Percentiles rank a stretch among this genome's conserved stretches.
phyloP scores from a whole-genome alignment of 2,797 vertebrate species.

The Cynodonichthys magdalenae region DNA sequence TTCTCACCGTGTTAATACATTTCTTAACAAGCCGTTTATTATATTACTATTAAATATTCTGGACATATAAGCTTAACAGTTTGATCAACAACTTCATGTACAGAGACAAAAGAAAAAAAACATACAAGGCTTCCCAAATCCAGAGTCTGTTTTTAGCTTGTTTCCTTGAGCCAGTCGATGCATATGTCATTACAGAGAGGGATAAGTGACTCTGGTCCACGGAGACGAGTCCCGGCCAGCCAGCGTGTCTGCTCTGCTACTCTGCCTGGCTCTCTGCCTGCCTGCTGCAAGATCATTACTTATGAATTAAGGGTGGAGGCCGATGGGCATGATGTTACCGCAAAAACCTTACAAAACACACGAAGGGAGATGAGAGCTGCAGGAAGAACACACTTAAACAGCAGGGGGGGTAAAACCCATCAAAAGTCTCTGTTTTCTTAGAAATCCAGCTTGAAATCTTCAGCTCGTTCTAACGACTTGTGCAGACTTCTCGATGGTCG shows the following conservation, averaged over 20 bases:
- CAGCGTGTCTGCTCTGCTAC: slow-evolving; percentile 63
- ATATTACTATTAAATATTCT: neutral
- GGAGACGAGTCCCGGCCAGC: slow-evolving; percentile 60
- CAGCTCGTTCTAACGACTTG: slow-evolving; percentile 13
- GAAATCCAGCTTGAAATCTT: slow-evolving; percentile 1
- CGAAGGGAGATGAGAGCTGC: neutral
- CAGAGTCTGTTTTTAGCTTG: slow-evolving; percentile 35
- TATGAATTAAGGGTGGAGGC: slow-evolving; percentile 68
- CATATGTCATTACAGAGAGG: slow-evolving; percentile 61
- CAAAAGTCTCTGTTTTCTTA: neutral
- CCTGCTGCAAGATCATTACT: slow-evolving; percentile 70
- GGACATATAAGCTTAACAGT: neutral
- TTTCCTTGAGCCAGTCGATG: slow-evolving; percentile 48
- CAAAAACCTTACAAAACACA: slow-evolving; percentile 19
- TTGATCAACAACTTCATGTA: neutral
- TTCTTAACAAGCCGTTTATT: too few species aligned
- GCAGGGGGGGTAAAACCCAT: neutral
- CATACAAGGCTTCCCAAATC: slow-evolving; percentile 13
- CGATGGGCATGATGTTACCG: slow-evolving; percentile 46
- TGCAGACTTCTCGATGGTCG: neutral
- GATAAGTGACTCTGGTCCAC: slow-evolving; percentile 62
- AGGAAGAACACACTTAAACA: neutral
- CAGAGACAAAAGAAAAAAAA: neutral
- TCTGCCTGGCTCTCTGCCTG: slow-evolving; percentile 49
- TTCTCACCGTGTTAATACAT: too few species aligned